Base-by-base conservation (phyloP, 2,888 invertebrate species). In the Strigamia transsilvanica region DNA sequence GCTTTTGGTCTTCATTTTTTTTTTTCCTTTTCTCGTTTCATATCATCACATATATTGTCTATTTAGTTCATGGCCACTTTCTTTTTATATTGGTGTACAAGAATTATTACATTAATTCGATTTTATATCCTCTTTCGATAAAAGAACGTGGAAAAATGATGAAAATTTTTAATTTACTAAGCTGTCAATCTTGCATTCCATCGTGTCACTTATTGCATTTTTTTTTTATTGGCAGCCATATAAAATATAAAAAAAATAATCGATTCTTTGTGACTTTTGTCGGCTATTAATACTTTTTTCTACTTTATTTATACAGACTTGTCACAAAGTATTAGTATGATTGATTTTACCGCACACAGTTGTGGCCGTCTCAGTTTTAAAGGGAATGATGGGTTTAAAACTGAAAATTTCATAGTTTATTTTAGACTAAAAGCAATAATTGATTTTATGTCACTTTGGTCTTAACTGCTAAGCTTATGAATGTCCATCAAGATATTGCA, bases 101-200 rank as follows among this genome's bases (percentile, higher is more conserved):
- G 73, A 32, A 73, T 27, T 73, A 56, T 73, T 73, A 73, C 73
- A 32, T 73, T 73, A 73, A 73, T 73, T 73, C 32, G 73, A 23
- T 73, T 73, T 32, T 73, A 23, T 51, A 15, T 15, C 51, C 18
- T 73, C 32, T 73, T 32, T 27, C 27, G n/a, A 9, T 56, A 13
- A 27, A 73, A 73, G 73, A 73, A 32, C 73, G 73, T 73, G 73
- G 32, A 73, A 73, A 73, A 73, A 73, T 73, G 73, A 73, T 73
- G 32, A 73, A 73, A 73, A 73, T 73, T 73, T 73, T 73, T 73
- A 73, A 73, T 73, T 73, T 73, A 73, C 73, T 73, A 73, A 73
- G 73, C 73, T 73, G 73, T 73, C 73, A 73, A 73, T 73, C 73
- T 73, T 73, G 27, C 6, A 73, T 73, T 73, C 73, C 73, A 73